A percentile compares a stretch with the other conserved stretches of the same genome.
phyloP scores from a whole-genome alignment of 2,113 vertebrate genomes.

The Cottus gobio region DNA sequence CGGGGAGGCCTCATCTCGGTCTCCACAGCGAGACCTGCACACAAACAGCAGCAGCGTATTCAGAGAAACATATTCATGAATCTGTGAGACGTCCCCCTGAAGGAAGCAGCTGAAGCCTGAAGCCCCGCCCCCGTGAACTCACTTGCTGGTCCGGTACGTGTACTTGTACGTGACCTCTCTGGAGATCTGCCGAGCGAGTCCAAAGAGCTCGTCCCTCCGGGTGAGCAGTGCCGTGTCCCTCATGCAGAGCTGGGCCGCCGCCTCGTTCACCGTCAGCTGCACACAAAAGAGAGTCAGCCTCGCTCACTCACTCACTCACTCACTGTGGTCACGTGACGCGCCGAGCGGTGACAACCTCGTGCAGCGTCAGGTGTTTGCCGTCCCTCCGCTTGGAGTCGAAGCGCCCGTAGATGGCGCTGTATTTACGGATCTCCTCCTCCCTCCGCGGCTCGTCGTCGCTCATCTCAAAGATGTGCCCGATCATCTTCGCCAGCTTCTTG shows the following conservation, averaged over 20 bases:
- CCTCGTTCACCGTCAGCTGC: constrained; percentile 96
- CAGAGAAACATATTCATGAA: too few species aligned
- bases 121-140: not conserved
- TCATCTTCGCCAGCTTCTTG: constrained; percentile 98
- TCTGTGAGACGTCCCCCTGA: too few species aligned
- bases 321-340: too few species aligned
- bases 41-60: constrained; percentile 8
- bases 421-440: constrained; percentile 97
- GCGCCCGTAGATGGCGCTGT: constrained; percentile 98
- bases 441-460: constrained; percentile 90
- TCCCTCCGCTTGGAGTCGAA: constrained; percentile 99
- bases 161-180: constrained; percentile 98
- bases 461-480: constrained; percentile 98
- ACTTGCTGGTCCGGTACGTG: constrained; percentile 94
- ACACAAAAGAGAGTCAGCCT: not conserved
- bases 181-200: constrained; percentile 93
- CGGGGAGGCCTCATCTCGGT: constrained; percentile 93
- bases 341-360: constrained; percentile 85
- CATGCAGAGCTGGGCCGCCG: constrained; percentile 94
- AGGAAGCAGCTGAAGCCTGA: too few species aligned
- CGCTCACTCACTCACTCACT: too few species aligned
- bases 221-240: constrained; percentile 92
- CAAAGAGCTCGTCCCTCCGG: constrained; percentile 94
- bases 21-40: constrained; percentile 91
- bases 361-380: constrained; percentile 96